Evolutionary conservation across 2,797 vertebrate genomes (phyloP).

Genomic region (Urocyon cinereoargenteus): DNA sequence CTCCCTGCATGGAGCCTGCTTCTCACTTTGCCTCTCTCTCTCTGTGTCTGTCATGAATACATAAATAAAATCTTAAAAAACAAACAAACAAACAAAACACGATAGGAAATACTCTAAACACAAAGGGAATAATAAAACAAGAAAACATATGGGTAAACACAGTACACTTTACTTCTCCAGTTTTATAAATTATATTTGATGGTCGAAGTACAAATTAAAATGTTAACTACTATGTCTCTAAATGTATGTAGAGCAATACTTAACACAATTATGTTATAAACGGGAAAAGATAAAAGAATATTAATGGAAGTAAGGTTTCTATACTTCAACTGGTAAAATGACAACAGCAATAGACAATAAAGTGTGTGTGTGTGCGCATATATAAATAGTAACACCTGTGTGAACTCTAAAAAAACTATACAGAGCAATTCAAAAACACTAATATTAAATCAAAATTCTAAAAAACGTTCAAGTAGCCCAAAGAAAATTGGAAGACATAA

Average conservation of each 20-base stretch:
- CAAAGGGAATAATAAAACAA: neutral
- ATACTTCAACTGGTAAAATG: neutral
- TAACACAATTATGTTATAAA: neutral
- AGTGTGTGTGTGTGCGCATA: neutral
- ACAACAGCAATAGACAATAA: neutral
- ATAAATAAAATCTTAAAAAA: too few relatives aligned
- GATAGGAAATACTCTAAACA: neutral
- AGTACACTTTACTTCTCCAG: neutral
- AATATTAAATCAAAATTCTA: neutral
- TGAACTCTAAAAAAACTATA: neutral
- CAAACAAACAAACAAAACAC: too few relatives aligned
- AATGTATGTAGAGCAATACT: neutral
- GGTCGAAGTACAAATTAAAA: neutral
- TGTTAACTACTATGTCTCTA: neutral
- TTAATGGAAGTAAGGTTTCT: neutral
- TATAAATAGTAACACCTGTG: neutral
- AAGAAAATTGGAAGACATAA: neutral
- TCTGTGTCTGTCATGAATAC: too few relatives aligned
- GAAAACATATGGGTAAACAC: neutral
- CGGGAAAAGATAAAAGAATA: neutral
- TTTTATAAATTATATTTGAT: neutral
- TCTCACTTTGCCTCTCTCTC: too few relatives aligned
- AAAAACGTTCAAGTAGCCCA: neutral
- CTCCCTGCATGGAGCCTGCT: too few relatives aligned
- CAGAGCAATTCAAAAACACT: neutral